Conservation (phyloP, 2,113 vertebrate genomes). For the Centropus bengalensis region DNA sequence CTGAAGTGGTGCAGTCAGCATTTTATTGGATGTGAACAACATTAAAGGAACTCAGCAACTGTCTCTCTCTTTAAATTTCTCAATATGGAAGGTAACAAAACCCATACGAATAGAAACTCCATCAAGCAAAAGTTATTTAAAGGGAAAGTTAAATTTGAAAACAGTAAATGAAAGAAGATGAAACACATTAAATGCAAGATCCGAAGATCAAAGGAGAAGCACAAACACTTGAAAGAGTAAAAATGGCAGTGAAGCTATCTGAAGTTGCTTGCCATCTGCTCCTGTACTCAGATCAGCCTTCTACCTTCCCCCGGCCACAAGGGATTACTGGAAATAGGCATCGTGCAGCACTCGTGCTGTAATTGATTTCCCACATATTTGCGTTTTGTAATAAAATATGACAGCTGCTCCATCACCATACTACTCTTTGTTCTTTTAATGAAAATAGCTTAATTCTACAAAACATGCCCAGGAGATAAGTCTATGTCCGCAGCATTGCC, state of each 20-base stretch:
- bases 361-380: slow-evolving; percentile 63
- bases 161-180: slow-evolving; percentile 30
- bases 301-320: slow-evolving; percentile 8
- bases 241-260: slow-evolving; percentile 54
- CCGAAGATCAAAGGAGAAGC: slow-evolving; percentile 51
- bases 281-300: slow-evolving; percentile 36
- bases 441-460: slow-evolving; percentile 62
- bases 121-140: slow-evolving; percentile 28
- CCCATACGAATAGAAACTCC: background rate
- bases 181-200: slow-evolving; percentile 15
- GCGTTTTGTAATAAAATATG: slow-evolving; percentile 64
- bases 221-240: slow-evolving; percentile 46
- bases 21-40: background rate
- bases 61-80: background rate
- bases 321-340: slow-evolving; percentile 55
- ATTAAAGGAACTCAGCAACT: background rate
- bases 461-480: slow-evolving; percentile 38
- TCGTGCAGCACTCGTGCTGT: background rate
- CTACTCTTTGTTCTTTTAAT: slow-evolving; percentile 57
- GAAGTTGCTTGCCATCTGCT: slow-evolving; percentile 63
- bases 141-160: slow-evolving; percentile 19
- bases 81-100: background rate
- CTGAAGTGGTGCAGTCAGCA: background rate
- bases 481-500: background rate
- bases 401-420: slow-evolving; percentile 54